Conservation (phyloP, 2,888 invertebrate genomes). For the Drepana falcataria region DNA sequence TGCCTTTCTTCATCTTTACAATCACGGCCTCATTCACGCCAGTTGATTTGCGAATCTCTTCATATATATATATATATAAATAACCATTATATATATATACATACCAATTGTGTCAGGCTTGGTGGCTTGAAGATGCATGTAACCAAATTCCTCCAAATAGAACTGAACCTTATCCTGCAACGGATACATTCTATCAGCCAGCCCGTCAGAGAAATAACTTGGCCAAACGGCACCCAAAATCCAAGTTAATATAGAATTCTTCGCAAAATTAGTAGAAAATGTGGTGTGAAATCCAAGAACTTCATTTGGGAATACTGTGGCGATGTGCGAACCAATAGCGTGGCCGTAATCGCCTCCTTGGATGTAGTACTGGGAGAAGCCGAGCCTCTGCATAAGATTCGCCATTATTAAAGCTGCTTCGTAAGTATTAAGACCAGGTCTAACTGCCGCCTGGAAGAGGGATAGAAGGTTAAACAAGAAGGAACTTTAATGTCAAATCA, state of each 20-base stretch:
- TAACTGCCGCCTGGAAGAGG: conserved; percentile 62
- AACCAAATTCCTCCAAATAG: conserved; percentile 76
- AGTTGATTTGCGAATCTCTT: too few relatives aligned
- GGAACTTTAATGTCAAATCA: too few relatives aligned
- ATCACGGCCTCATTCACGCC: too few relatives aligned
- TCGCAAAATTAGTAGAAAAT: conserved; percentile 68
- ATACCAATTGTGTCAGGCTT: conserved; percentile 91
- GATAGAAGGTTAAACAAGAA: background rate
- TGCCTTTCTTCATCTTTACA: too few relatives aligned
- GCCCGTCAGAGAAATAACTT: conserved; percentile 60
- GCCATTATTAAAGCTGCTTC: conserved; percentile 81
- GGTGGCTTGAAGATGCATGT: conserved; percentile 86
- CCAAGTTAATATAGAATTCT: conserved; percentile 39
- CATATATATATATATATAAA: too few relatives aligned
- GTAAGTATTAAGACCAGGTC: conserved; percentile 78
- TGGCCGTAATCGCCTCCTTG: conserved; percentile 90
- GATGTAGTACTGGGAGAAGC: conserved; percentile 80
- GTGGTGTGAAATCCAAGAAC: conserved; percentile 81
- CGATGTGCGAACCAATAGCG: conserved; percentile 79
- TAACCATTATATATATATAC: too few relatives aligned
- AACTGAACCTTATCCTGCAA: conserved; percentile 44
- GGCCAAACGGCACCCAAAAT: conserved; percentile 73
- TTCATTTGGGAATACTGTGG: conserved; percentile 80
- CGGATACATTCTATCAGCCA: conserved; percentile 74
- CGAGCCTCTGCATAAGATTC: conserved; percentile 85